Percentiles rank a stretch among this genome's conserved stretches.
phyloP scores from a whole-genome alignment of 2,113 vertebrate species.

The Myrmophylax atrothorax region DNA sequence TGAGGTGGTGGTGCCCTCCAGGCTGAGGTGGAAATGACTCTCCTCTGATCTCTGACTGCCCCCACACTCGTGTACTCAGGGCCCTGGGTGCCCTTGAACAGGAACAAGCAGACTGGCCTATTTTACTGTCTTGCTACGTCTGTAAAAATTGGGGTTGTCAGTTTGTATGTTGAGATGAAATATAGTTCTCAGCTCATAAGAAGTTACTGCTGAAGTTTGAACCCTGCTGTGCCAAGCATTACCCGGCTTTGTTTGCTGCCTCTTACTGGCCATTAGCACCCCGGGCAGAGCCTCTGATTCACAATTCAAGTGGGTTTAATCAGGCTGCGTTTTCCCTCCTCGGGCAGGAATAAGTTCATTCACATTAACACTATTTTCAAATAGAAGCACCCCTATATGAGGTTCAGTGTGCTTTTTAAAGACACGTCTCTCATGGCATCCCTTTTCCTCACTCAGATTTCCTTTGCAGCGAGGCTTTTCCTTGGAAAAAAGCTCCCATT shows the following conservation, averaged over 20 bases:
- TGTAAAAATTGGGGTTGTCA: background rate
- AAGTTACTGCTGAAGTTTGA: background rate
- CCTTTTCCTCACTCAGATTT: background rate
- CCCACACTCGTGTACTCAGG: background rate
- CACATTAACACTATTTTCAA: background rate
- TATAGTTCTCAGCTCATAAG: background rate
- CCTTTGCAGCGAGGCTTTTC: background rate
- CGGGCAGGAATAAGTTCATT: background rate
- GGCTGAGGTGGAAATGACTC: accelerated
- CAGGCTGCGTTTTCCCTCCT: slow-evolving; percentile 11
- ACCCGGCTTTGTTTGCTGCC: background rate
- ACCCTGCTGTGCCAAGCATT: slow-evolving; percentile 28
- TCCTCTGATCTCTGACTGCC: background rate
- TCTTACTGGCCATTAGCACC: slow-evolving; percentile 45
- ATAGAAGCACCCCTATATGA: background rate
- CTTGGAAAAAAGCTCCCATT: background rate
- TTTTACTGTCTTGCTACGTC: background rate
- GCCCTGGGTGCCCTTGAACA: background rate
- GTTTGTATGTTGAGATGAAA: background rate
- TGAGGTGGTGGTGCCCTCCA: background rate
- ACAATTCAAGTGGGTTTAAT: slow-evolving; percentile 47
- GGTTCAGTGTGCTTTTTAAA: background rate
- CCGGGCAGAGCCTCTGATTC: background rate
- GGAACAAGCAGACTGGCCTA: background rate
- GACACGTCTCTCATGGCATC: background rate